These are phyloP conservation scores for Drosophila simulans DNA, from an alignment of 1,140 invertebrate species.

Conservation along the genomic window DNA sequence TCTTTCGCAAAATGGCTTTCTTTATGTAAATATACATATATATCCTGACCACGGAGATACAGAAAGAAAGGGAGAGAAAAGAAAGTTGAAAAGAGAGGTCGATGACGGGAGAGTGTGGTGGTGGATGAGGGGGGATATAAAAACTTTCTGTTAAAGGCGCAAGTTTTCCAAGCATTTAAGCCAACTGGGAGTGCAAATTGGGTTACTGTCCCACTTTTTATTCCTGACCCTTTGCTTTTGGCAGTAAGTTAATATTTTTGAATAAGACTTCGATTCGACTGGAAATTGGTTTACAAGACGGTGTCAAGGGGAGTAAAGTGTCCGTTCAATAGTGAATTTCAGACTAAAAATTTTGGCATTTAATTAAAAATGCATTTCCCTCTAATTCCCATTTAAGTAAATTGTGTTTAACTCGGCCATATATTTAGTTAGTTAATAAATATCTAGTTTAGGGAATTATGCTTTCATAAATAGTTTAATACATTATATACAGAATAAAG, in stretches of 20 bases:
- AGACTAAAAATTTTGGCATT: neutral
- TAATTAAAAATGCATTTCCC: neutral
- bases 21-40: slow-evolving; percentile 16
- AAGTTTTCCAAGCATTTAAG: slow-evolving; percentile 7
- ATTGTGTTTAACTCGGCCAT: no score
- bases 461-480: no score
- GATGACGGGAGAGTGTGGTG: no score
- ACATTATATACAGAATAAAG: no score
- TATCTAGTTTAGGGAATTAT: no score
- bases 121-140: neutral
- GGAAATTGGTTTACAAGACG: neutral
- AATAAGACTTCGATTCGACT: slow-evolving; percentile 10
- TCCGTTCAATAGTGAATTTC: neutral
- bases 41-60: neutral
- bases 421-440: no score
- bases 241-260: slow-evolving; percentile 20
- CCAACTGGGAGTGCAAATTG: slow-evolving; percentile 25
- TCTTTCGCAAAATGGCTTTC: slow-evolving; percentile 68
- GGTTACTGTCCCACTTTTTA: slow-evolving; percentile 26
- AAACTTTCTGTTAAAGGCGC: slow-evolving; percentile 7
- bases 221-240: slow-evolving; percentile 15
- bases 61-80: neutral
- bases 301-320: neutral
- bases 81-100: neutral
- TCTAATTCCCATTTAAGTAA: no score